A percentile compares a stretch with the other conserved stretches of the same genome.
Evolutionary conservation across 1,140 invertebrate genomes (phyloP).

Genomic region (Ruditapes philippinarum): DNA sequence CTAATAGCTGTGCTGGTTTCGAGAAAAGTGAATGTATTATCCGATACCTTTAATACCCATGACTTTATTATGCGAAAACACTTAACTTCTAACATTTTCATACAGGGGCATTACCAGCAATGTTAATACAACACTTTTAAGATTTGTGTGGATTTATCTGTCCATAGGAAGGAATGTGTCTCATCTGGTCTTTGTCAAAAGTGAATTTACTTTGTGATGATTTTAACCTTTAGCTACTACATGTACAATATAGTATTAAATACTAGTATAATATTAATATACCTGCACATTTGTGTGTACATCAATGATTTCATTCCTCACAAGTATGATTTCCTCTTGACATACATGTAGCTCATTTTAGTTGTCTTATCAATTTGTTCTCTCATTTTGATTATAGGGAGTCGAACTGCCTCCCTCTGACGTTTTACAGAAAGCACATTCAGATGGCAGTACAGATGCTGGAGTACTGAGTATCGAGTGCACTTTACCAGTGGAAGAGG

Average conservation of each 20-base stretch:
- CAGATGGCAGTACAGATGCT: slow-evolving; percentile 17
- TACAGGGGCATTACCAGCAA: slow-evolving; percentile 29
- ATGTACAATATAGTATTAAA: slow-evolving; percentile 28
- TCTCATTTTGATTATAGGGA: slow-evolving; percentile 33
- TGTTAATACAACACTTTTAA: background rate
- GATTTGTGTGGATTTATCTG: slow-evolving; percentile 11
- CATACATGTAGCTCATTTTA: slow-evolving; percentile 29
- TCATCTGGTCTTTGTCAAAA: slow-evolving; percentile 34
- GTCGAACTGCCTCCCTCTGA: slow-evolving; percentile 28
- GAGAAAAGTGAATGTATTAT: slow-evolving; percentile 29
- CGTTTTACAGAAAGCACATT: slow-evolving; percentile 26
- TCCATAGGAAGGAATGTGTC: slow-evolving; percentile 31
- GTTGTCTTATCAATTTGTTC: slow-evolving; percentile 34
- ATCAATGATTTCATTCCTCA: slow-evolving; percentile 15
- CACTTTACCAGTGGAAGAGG: slow-evolving; percentile 27
- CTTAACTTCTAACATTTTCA: slow-evolving; percentile 16
- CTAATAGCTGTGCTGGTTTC: slow-evolving; percentile 9
- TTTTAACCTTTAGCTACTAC: slow-evolving; percentile 8
- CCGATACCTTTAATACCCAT: slow-evolving; percentile 11
- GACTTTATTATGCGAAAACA: slow-evolving; percentile 20
- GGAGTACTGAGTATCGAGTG: slow-evolving; percentile 7
- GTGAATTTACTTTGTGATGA: slow-evolving; percentile 27
- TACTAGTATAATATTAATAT: slow-evolving; percentile 32
- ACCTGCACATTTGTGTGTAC: slow-evolving; percentile 26
- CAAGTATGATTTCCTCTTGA: slow-evolving; percentile 33